Percentiles rank a stretch among this genome's conserved stretches.
Conservation (phyloP, 2,113 vertebrate species). For the Rhabdomys dilectus region DNA sequence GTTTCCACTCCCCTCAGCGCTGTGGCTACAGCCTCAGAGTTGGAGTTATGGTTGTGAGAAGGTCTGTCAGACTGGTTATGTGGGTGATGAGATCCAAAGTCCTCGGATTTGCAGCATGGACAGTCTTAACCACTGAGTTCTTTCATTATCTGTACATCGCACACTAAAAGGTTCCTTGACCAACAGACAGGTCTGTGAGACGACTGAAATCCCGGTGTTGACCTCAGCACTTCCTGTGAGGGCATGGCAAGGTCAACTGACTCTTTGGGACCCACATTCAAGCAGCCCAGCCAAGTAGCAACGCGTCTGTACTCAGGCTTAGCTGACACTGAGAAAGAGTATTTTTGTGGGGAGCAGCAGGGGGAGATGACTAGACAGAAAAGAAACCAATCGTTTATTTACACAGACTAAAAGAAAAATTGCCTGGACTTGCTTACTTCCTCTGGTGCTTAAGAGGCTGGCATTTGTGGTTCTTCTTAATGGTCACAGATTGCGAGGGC, state of each 20-base stretch:
- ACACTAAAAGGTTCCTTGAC: neutral
- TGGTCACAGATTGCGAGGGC: neutral
- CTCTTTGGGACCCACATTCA: neutral
- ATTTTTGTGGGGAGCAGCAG: neutral
- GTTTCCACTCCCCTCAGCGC: neutral
- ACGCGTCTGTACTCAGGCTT: neutral
- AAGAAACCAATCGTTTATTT: neutral
- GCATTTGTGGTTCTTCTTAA: neutral
- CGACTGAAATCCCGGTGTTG: neutral
- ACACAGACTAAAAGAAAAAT: neutral
- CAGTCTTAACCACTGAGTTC: too few relatives aligned
- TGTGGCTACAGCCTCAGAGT: neutral
- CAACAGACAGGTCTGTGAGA: neutral
- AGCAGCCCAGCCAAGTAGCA: neutral
- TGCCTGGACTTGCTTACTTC: neutral
- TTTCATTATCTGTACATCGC: neutral
- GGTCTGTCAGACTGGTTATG: neutral
- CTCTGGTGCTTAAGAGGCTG: neutral
- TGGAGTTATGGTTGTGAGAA: neutral
- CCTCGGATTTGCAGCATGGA: accelerated
- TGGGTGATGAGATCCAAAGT: neutral
- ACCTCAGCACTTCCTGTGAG: neutral
- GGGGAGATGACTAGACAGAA: neutral
- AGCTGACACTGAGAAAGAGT: neutral
- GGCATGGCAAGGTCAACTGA: neutral